Evolutionary conservation across 1,140 invertebrate genomes (phyloP).

Genomic region (Brachionus calyciflorus): DNA sequence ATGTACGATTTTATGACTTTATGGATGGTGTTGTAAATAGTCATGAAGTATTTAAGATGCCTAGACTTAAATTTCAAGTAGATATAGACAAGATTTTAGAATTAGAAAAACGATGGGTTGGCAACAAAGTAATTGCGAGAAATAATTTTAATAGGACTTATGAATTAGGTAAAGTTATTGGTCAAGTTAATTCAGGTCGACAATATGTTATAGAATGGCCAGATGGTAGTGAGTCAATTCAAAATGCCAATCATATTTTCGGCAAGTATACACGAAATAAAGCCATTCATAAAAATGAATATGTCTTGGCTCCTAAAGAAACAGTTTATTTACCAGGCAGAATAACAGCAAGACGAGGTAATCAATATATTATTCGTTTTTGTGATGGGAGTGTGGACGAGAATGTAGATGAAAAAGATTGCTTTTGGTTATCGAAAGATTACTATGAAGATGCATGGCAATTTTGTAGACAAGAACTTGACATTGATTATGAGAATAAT

Average conservation of each 20-base stretch:
- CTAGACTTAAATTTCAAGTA: slow-evolving; percentile 51
- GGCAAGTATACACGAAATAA: slow-evolving; percentile 50
- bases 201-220: slow-evolving; percentile 51
- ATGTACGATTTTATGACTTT: slow-evolving; percentile 53
- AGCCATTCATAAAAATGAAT: slow-evolving; percentile 48
- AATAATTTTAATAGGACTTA: slow-evolving; percentile 52
- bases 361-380: slow-evolving; percentile 50
- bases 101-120: slow-evolving; percentile 51
- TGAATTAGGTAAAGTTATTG: slow-evolving; percentile 50
- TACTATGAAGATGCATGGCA: slow-evolving; percentile 51
- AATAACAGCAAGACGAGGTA: slow-evolving; percentile 45
- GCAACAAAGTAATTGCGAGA: slow-evolving; percentile 52
- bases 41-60: slow-evolving; percentile 51
- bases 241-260: slow-evolving; percentile 52
- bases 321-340: slow-evolving; percentile 52
- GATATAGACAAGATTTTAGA: slow-evolving; percentile 52
- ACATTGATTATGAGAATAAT: not conserved
- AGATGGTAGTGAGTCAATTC: slow-evolving; percentile 49
- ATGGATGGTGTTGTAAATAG: slow-evolving; percentile 47
- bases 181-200: slow-evolving; percentile 48
- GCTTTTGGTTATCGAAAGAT: slow-evolving; percentile 51
- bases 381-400: slow-evolving; percentile 49
- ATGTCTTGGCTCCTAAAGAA: slow-evolving; percentile 50
- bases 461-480: slow-evolving; percentile 43
- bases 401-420: not conserved